Evolutionary conservation across 2,797 vertebrate genomes (phyloP), one percentile per base, ranked within the genome.

Genomic region (Eulemur rubriventer): DNA sequence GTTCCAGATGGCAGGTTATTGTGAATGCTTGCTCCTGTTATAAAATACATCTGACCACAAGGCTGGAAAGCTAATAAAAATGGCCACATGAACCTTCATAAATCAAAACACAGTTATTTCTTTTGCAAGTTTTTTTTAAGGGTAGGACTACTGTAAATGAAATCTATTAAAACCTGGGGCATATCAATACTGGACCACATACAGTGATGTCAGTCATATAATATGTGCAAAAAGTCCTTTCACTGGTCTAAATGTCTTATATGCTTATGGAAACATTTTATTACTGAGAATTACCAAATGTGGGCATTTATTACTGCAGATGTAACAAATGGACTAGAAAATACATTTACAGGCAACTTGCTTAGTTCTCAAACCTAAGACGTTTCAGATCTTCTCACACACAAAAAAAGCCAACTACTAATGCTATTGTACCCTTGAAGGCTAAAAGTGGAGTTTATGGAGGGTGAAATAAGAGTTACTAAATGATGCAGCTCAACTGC

Each of bases 381-480:
- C 50, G 33, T 75, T 63, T 94, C 94, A 94, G 78, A 83, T 95
- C 13, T 97, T 63, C 78, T 89, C 50, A 65, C 69, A 83, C 65
- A 24, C 87, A 59, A 61, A 48, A 50, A 63, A 30, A 67, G 28
- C 20, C 2, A 43, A 73, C 17, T 43, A 81, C 11, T 96, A 98
- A 95, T 89, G 28, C 41, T 85, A 20, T 2, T 12, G n/a, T 91
- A 80, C 61, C 35, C 95, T 96, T 84, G 70, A 50, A 95, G 52
- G 84, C 73, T 96, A 92, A 95, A 96, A 96, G 50, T n/a, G 1
- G 3, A 93, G 52, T 96, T 97, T 95, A 97, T 89, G 96, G 94
- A 95, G 95, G 91, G 50, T 98, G 94, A 98, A 98, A 97, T 95
- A 95, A 30, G 55, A 97, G 26, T 96, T 96, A 96, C 50, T 96